phyloP scores from a whole-genome alignment of 2,797 vertebrate genomes.

The Clarias pachynema region DNA sequence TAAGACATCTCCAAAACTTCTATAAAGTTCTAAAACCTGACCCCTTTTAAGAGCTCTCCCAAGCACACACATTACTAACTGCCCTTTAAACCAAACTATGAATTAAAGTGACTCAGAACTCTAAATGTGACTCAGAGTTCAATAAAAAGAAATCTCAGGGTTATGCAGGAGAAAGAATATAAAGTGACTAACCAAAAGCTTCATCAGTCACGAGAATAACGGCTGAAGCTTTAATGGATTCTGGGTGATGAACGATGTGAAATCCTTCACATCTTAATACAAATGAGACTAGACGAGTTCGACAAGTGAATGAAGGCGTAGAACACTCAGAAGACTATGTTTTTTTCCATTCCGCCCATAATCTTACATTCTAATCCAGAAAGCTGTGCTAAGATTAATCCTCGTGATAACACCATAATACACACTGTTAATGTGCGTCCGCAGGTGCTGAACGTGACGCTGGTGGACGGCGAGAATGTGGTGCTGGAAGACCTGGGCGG shows the following conservation, averaged over 20 bases:
- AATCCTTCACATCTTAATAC: slow-evolving; percentile 28
- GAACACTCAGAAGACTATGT: not conserved
- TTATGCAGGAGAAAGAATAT: not conserved
- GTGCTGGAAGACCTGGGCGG: slow-evolving; percentile 87
- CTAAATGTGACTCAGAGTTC: not conserved
- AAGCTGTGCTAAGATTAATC: not conserved
- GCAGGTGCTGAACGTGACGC: slow-evolving; percentile 90
- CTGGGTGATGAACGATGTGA: slow-evolving; percentile 23
- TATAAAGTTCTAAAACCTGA: not conserved
- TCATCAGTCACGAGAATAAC: slow-evolving; percentile 1
- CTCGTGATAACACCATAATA: not conserved
- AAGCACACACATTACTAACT: not conserved
- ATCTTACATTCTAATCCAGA: no score
- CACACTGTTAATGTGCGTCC: not conserved
- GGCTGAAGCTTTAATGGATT: slow-evolving; percentile 12
- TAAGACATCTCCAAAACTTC: not conserved
- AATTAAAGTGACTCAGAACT: not conserved
- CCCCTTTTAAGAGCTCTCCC: not conserved
- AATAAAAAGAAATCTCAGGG: not conserved
- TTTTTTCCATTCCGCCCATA: not conserved
- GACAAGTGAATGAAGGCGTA: not conserved
- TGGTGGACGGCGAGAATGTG: slow-evolving; percentile 82
- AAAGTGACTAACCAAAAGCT: not conserved
- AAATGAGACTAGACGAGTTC: slow-evolving; percentile 3
- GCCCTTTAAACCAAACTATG: not conserved